Percentiles rank a stretch among this genome's conserved stretches.
Evolutionary conservation across 2,888 invertebrate species (phyloP).

Genomic region (Torymus auratus): DNA sequence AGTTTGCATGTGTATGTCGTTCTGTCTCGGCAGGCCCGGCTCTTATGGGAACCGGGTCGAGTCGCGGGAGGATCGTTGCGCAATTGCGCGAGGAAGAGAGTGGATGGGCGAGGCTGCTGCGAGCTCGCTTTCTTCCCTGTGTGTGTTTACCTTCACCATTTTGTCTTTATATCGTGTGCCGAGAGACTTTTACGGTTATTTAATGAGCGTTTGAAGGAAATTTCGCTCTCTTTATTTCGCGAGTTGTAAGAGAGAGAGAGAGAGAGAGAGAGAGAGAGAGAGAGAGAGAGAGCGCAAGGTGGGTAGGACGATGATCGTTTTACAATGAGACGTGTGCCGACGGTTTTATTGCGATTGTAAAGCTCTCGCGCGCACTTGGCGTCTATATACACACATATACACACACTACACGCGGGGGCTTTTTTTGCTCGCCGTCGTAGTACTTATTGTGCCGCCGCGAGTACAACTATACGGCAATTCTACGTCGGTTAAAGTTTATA

Average conservation of each 20-base stretch:
- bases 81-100: constrained; percentile 37
- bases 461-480: too few relatives aligned
- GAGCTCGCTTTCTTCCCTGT: neutral
- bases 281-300: neutral
- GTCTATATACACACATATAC: neutral
- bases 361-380: neutral
- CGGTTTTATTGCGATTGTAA: constrained; percentile 15
- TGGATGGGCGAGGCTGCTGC: constrained; percentile 37
- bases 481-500: too few relatives aligned
- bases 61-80: constrained; percentile 32
- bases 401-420: neutral
- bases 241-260: neutral
- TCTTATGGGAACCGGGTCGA: constrained; percentile 56
- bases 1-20: neutral
- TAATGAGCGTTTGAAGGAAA: constrained; percentile 19
- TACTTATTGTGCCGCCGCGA: too few relatives aligned
- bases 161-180: constrained; percentile 17
- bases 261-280: too few relatives aligned
- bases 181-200: constrained; percentile 19
- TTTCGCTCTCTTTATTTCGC: constrained; percentile 9
- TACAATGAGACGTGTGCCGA: neutral
- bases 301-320: constrained; percentile 18
- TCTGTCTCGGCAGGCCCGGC: constrained; percentile 19
- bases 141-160: constrained; percentile 2
- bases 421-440: neutral